phyloP scores from a whole-genome alignment of 2,888 invertebrate species.

The Cryptops parisi region DNA sequence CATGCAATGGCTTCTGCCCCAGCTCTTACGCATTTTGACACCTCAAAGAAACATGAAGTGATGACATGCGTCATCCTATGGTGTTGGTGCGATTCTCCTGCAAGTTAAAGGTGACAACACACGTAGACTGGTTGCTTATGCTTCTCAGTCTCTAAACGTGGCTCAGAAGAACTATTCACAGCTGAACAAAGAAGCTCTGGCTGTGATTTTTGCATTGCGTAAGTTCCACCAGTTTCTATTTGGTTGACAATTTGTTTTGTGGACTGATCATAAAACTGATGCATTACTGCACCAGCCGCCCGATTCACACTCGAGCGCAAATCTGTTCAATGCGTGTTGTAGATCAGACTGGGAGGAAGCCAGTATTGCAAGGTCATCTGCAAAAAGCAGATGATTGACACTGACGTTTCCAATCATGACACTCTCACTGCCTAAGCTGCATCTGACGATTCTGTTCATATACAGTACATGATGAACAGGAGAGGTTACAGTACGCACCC shows the following conservation, averaged over 20 bases:
- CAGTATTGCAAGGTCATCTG: too few species aligned
- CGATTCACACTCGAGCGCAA: too few species aligned
- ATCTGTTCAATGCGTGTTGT: too few species aligned
- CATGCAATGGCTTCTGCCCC: not conserved
- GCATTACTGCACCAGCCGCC: too few species aligned
- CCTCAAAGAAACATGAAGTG: not conserved
- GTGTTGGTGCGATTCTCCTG: conserved; percentile 14
- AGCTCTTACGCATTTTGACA: conserved; percentile 15
- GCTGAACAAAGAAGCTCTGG: not conserved
- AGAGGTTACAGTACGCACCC: too few species aligned
- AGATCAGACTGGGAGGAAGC: too few species aligned
- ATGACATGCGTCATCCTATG: conserved; percentile 13
- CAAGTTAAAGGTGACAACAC: not conserved
- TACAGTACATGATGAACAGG: too few species aligned
- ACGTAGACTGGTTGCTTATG: conserved; percentile 4
- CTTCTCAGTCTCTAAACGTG: not conserved
- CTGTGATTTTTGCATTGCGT: not conserved
- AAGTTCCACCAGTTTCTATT: conserved; percentile 3
- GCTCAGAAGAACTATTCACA: conserved; percentile 10
- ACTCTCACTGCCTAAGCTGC: too few species aligned
- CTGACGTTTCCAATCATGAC: too few species aligned
- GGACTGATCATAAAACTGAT: conserved; percentile 9
- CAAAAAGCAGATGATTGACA: too few species aligned
- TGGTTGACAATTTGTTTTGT: conserved; percentile 8
- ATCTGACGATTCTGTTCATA: too few species aligned